Conservation (phyloP, 2,797 vertebrate species). For the Capromys pilorides region DNA sequence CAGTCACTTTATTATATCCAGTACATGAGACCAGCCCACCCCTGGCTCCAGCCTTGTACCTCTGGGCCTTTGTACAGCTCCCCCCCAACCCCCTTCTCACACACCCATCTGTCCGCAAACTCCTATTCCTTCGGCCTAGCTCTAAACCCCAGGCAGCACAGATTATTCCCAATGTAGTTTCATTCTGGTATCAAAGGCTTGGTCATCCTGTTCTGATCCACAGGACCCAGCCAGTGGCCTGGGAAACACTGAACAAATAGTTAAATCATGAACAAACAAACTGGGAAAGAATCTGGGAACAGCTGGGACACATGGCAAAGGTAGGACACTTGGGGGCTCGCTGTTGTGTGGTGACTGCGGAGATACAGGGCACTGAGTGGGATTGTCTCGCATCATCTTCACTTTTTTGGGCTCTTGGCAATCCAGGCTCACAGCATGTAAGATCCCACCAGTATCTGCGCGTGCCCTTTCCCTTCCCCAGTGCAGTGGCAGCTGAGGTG, state of each 20-base stretch:
- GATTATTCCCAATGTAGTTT: not conserved
- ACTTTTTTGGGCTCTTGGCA: not conserved
- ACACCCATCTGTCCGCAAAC: not conserved
- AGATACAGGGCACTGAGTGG: not conserved
- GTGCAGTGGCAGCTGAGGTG: not conserved
- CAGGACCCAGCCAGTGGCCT: not conserved
- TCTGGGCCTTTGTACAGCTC: not conserved
- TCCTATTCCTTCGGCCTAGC: not conserved
- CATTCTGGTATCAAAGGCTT: not conserved
- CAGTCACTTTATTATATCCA: slow-evolving; percentile 69
- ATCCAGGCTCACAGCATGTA: not conserved
- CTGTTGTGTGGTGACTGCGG: not conserved
- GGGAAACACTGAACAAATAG: not conserved
- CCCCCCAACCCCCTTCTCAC: not conserved
- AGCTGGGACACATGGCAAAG: not conserved
- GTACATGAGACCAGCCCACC: not conserved
- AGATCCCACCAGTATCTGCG: not conserved
- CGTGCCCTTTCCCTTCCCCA: not conserved
- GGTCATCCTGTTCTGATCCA: not conserved
- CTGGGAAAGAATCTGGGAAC: slow-evolving; percentile 2
- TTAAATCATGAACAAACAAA: not conserved
- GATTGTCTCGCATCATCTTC: not conserved
- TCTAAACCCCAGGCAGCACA: not conserved
- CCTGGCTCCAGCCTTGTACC: not conserved
- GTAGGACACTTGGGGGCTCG: not conserved